Evolutionary conservation across 2,888 invertebrate species (phyloP).

Genomic region (Zhuqinia jingwanae): DNA sequence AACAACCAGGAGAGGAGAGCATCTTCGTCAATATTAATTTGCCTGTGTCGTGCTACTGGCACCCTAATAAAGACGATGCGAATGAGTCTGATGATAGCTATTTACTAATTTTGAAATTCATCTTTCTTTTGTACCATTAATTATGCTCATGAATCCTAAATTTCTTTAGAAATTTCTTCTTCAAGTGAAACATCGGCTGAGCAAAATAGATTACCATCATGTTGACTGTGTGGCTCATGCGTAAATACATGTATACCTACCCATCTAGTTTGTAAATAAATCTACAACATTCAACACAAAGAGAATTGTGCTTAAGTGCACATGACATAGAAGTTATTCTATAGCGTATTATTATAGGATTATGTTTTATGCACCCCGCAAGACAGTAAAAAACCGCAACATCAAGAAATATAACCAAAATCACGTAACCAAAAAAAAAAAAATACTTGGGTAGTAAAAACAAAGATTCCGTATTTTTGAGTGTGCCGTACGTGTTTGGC

Average conservation of each 20-base stretch:
- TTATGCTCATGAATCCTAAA: not conserved
- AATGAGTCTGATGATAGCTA: slow-evolving; percentile 40
- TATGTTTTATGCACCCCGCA: slow-evolving; percentile 8
- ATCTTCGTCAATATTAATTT: slow-evolving; percentile 45
- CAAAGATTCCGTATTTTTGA: not conserved
- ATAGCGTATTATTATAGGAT: not conserved
- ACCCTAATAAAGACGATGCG: slow-evolving; percentile 20
- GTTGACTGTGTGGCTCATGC: not conserved
- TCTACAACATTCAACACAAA: too few relatives aligned
- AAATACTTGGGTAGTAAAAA: not conserved
- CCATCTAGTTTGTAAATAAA: too few relatives aligned
- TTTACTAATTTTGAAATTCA: slow-evolving; percentile 41
- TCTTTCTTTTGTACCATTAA: slow-evolving; percentile 3
- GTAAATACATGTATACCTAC: too few relatives aligned
- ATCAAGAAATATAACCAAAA: slow-evolving; percentile 25
- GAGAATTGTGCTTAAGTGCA: too few relatives aligned
- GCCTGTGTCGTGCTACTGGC: slow-evolving; percentile 40
- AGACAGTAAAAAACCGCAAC: slow-evolving; percentile 27
- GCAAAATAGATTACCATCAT: slow-evolving; percentile 1
- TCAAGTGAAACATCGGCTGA: not conserved
- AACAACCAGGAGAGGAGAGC: not conserved
- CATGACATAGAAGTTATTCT: not conserved
- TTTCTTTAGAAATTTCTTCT: slow-evolving; percentile 39
- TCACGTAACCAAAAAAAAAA: slow-evolving; percentile 20
- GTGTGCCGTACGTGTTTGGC: slow-evolving; percentile 40